phyloP scores from a whole-genome alignment of 2,797 vertebrate genomes.

The Manis javanica region DNA sequence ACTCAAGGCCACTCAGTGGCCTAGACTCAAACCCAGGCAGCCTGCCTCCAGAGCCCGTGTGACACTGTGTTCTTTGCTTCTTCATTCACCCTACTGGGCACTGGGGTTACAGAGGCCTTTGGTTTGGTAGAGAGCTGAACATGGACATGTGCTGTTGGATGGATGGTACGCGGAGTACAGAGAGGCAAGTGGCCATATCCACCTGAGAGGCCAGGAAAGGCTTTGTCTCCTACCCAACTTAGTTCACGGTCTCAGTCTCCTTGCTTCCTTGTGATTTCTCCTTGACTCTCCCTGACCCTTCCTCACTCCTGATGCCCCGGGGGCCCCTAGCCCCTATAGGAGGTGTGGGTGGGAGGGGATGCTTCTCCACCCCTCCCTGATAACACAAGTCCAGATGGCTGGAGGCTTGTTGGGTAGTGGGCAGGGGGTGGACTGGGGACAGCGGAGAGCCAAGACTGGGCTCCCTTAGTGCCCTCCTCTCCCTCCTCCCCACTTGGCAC shows the following conservation, averaged over 20 bases:
- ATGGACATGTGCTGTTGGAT: background rate
- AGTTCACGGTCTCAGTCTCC: background rate
- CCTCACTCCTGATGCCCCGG: background rate
- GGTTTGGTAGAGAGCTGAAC: background rate
- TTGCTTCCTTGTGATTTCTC: background rate
- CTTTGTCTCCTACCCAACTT: background rate
- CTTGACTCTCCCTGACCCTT: background rate
- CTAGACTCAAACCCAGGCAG: background rate
- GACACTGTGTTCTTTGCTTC: background rate
- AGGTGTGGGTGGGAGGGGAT: slow-evolving; percentile 1
- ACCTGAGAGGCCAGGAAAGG: background rate
- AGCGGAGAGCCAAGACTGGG: background rate
- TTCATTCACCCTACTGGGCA: background rate
- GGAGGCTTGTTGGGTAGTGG: slow-evolving; percentile 4
- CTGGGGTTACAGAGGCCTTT: background rate
- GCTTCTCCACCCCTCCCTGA: slow-evolving; percentile 2
- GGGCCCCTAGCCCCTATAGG: background rate
- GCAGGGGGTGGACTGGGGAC: slow-evolving; percentile 13
- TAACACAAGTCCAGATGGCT: slow-evolving; percentile 69
- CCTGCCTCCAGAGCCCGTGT: background rate
- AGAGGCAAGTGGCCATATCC: background rate
- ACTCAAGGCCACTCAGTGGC: background rate
- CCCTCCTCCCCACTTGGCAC: slow-evolving; percentile 11
- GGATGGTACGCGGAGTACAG: background rate
- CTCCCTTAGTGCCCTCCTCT: background rate